These are phyloP conservation scores for Drosophila pseudotakahashii DNA, from an alignment of 2,888 invertebrate species.

Conservation along the genomic window DNA sequence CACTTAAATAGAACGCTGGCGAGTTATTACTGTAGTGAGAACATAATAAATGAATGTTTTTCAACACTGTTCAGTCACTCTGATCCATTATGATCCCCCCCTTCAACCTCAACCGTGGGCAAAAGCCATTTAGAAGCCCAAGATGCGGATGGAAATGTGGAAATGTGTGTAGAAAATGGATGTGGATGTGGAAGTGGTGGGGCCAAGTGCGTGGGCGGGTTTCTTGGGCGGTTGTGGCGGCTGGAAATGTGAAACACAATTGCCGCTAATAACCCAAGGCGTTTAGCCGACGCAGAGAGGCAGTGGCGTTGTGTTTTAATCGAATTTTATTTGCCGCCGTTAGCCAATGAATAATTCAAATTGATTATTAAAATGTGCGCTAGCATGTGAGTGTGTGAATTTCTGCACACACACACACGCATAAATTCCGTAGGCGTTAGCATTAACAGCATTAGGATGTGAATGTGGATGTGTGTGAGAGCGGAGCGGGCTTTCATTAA, in stretches of 20 bases:
- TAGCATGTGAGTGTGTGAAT: conserved; percentile 11
- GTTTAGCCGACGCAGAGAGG: conserved; percentile 39
- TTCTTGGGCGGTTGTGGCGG: conserved; percentile 17
- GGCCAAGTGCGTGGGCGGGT: conserved; percentile 38
- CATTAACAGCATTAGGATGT: conserved; percentile 39
- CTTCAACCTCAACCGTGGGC: background rate
- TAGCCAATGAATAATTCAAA: conserved; percentile 79
- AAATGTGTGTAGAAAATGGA: conserved; percentile 11
- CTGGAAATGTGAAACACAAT: conserved; percentile 71
- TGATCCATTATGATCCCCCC: conserved; percentile 5
- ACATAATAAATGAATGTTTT: conserved; percentile 37
- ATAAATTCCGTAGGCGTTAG: conserved; percentile 42
- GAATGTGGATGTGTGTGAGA: conserved; percentile 40
- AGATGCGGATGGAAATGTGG: conserved; percentile 23
- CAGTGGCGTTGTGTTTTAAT: conserved; percentile 65
- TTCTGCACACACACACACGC: conserved; percentile 20
- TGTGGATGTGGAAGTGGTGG: conserved; percentile 27
- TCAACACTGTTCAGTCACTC: conserved; percentile 8
- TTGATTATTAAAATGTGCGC: conserved; percentile 70
- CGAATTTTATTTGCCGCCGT: conserved; percentile 80
- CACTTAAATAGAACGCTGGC: background rate
- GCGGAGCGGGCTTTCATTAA: conserved; percentile 59
- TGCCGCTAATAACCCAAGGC: conserved; percentile 77
- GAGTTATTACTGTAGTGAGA: conserved; percentile 20
- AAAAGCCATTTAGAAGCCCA: conserved; percentile 23